Evolutionary conservation across 2,888 invertebrate genomes (phyloP), one percentile per base, ranked within the genome.

Genomic region (Morpho deidamia): DNA sequence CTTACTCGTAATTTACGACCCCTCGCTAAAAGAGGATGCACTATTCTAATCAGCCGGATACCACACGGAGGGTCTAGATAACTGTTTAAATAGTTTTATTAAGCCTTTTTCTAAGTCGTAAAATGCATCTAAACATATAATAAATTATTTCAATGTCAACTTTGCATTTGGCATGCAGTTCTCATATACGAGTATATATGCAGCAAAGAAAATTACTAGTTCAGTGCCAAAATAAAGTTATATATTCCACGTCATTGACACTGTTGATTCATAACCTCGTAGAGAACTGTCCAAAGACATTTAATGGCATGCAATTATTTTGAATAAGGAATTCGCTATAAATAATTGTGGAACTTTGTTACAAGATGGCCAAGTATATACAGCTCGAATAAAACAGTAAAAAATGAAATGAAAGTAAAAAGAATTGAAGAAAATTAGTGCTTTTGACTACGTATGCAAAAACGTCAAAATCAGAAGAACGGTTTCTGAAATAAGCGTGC

Each of bases 271-370:
- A 23, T 23, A 70, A 71, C 63, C 39, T 39, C 53, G 49, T 46
- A 41, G 39, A 50, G 45, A 49, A 46, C 35, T 46, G 39, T 54
- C 40, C 33, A 44, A 47, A 61, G 50, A 70, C 67, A 71, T 71
- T 81, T 82, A 79, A 81, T 74, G 74, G 72, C 69, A 66, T 65
- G 75, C 72, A 82, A 81, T 83, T 83, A 84, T 80, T 80, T 81
- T 75, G 41, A 69, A 35, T 37, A 34, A 49, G 38, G 14, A 58
- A 41, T 54, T 76, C 75, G 80, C 46, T 46, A 12, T 80, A 71
- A 66, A 67, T 54, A 47, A 51, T 54, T 51, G 41, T 44, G n/a
- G 23, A 23, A 23, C 23, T 23, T 23, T 23, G 23, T 23, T 23
- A 23, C 23, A 23, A 23, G 2, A 23, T 23, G 0, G 23, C 23